These are phyloP conservation scores for Actinemys pallida DNA, from an alignment of 2,113 vertebrate species.

Conservation along the genomic window DNA sequence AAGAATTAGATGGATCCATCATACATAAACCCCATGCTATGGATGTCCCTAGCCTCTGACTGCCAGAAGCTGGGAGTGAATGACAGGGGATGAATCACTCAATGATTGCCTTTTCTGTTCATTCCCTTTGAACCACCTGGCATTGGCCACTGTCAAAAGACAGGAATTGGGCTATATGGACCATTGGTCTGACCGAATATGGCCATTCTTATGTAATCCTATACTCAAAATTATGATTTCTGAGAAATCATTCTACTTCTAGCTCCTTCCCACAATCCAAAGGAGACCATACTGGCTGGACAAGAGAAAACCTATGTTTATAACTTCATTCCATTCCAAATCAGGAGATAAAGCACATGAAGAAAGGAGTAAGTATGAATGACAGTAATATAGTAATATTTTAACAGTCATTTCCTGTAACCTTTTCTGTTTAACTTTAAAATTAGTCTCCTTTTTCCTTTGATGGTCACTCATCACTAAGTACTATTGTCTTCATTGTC, in stretches of 20 bases:
- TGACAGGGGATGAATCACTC: too few species aligned
- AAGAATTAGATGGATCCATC: too few species aligned
- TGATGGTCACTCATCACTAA: not conserved
- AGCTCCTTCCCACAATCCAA: not conserved
- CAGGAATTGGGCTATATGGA: too few species aligned
- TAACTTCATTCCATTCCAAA: not conserved
- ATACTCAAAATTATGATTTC: not conserved
- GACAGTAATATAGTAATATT: too few species aligned
- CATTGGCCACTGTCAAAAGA: too few species aligned
- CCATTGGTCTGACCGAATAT: too few species aligned
- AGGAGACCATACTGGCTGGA: not conserved
- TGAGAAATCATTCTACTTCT: not conserved
- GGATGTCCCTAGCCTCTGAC: too few species aligned
- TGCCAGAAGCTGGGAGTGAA: too few species aligned
- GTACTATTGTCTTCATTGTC: not conserved
- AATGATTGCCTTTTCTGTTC: too few species aligned
- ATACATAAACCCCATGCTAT: too few species aligned
- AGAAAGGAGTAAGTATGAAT: too few species aligned
- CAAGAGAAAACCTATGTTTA: not conserved
- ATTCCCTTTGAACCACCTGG: too few species aligned
- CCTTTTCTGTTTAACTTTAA: not conserved
- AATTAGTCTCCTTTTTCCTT: not conserved
- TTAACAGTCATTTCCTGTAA: not conserved
- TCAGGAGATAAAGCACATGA: not conserved
- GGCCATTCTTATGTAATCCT: not conserved